Base-by-base conservation (phyloP, 92 coral and sea anemone genomes). In the Palythoa grandis region DNA sequence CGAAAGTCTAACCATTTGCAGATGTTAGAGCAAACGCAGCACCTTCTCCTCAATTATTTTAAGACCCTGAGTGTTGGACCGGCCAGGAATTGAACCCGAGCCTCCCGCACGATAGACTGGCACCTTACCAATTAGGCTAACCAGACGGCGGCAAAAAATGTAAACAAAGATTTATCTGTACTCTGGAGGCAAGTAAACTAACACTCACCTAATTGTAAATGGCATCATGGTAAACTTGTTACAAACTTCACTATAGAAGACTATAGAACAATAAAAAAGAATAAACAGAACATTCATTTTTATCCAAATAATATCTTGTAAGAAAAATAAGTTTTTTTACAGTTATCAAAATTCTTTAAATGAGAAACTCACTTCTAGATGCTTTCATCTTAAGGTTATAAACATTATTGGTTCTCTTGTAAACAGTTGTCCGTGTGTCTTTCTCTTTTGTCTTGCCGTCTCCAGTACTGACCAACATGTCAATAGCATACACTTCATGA, bases 191-290 rank as follows among this genome's bases (percentile, higher is more conserved):
- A 29, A 29, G 35, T 29, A 29, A 29, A 29, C 35, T 19, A 11
- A 58, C 35, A 69, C 92, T 60, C 56, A 96, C 98, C 98, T 92
- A 75, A 96, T 72, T 50, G 98, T 92, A 78, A 96, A 96, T 35
- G 98, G 98, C 98, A 96, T 96, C 92, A 89, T 92, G 35, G 96
- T 91, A 85, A 94, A 96, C 86, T 94, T 96, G 87, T 95, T 95
- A 60, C 89, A 78, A 29, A 96, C 98, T 29, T 96, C 98, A 92
- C 98, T 96, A 82, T 87, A 96, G 82, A 96, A 96, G 48, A 76
- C 98, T 96, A 78, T 47, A 77, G 88, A 11, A 83, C 16, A 72
- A 22, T 2, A 58, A 76, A 17, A n/a, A n/a, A n/a, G n/a, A n/a
- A n/a, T n/a, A 20, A 14, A 47, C 66, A 38, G 22, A 0, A 23